These are phyloP conservation scores for Drosophila tani DNA, from an alignment of 1,140 invertebrate genomes.

Conservation along the genomic window DNA sequence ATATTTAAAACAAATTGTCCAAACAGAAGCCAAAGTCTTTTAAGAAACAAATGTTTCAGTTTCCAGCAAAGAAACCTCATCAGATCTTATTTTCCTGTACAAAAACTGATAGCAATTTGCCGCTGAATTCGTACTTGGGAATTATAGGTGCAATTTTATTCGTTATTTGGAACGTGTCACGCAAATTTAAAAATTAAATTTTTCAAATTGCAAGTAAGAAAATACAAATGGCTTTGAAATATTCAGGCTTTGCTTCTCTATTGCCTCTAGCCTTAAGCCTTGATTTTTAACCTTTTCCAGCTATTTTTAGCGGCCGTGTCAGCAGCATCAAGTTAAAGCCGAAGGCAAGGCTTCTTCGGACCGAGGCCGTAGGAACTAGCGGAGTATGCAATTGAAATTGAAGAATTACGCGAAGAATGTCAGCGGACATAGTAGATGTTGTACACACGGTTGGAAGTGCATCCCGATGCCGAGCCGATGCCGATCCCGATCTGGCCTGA, in stretches of 20 bases:
- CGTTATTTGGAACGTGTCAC: neutral
- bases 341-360: constrained; percentile 1
- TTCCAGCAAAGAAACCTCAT: neutral
- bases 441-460: constrained; percentile 61
- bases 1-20: too few relatives aligned
- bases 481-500: constrained; percentile 38
- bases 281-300: constrained; percentile 10
- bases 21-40: too few relatives aligned
- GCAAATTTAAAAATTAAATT: neutral
- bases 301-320: neutral
- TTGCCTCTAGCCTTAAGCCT: neutral
- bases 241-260: neutral
- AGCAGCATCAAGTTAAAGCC: neutral
- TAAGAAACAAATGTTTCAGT: too few relatives aligned
- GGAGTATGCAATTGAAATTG: constrained; percentile 81
- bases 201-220: neutral
- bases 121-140: neutral
- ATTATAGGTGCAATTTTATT: neutral
- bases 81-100: neutral
- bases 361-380: constrained; percentile 43
- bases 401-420: constrained; percentile 82
- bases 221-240: constrained; percentile 1
- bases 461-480: constrained; percentile 21
- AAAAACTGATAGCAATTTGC: too few relatives aligned
- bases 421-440: constrained; percentile 80